These are phyloP conservation scores for Spermophilus dauricus DNA, from an alignment of 2,113 vertebrate species.

Conservation along the genomic window DNA sequence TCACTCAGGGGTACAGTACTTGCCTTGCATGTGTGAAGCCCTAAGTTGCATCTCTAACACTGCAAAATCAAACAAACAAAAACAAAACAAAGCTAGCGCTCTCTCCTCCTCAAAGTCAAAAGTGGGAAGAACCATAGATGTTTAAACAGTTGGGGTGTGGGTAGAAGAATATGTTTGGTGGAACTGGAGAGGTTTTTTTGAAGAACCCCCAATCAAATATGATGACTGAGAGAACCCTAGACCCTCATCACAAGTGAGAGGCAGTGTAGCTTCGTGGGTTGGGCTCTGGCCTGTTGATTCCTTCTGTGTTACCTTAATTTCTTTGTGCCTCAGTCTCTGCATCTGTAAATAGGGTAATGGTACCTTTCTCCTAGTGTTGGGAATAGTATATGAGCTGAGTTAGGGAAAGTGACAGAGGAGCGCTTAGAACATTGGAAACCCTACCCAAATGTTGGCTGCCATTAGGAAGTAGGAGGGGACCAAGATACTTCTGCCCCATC, in stretches of 20 bases:
- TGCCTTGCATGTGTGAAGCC: neutral
- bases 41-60: neutral
- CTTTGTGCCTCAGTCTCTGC: neutral
- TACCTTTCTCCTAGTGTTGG: neutral
- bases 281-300: neutral
- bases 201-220: neutral
- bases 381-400: neutral
- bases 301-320: neutral
- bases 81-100: neutral
- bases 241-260: neutral
- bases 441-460: neutral
- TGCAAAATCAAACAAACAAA: neutral
- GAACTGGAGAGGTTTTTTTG: neutral
- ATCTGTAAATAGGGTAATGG: neutral
- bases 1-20: neutral
- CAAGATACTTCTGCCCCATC: neutral
- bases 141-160: too few relatives aligned
- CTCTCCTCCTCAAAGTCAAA: neutral
- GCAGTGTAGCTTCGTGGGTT: neutral
- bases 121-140: neutral
- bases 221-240: rapidly evolving
- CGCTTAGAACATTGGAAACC: neutral
- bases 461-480: neutral
- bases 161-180: neutral
- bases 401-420: neutral